phyloP scores from a whole-genome alignment of 1,140 invertebrate species.

The Rhopalosiphum padi region DNA sequence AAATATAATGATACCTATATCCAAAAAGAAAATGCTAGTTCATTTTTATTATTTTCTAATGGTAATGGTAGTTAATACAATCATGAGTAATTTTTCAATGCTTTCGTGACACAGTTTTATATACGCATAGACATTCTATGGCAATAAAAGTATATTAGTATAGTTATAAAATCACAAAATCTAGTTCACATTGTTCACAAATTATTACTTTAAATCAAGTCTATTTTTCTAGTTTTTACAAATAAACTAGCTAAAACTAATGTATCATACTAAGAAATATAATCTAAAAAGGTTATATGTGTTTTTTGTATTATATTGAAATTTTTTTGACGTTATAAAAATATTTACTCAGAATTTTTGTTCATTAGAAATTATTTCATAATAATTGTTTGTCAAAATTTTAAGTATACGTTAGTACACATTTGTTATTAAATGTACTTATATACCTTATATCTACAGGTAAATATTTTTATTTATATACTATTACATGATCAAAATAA shows the following conservation, averaged over 20 bases:
- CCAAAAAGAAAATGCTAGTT: neutral
- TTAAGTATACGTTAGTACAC: neutral
- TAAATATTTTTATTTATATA: neutral
- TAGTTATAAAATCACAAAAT: neutral
- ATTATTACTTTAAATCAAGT: neutral
- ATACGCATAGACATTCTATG: neutral
- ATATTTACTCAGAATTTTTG: neutral
- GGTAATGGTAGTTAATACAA: neutral
- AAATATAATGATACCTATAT: neutral
- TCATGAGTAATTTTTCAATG: neutral
- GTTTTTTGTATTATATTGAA: neutral
- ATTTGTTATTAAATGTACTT: neutral
- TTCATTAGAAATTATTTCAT: neutral
- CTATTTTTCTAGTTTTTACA: neutral
- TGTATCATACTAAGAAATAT: neutral
- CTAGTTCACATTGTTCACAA: neutral
- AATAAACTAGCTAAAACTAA: neutral
- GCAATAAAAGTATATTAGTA: neutral
- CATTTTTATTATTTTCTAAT: conserved; percentile 20
- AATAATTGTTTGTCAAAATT: neutral
- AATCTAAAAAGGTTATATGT: neutral
- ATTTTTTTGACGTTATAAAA: neutral
- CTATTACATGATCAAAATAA: neutral
- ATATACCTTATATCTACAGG: neutral
- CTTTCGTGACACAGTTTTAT: neutral